Base-by-base conservation (phyloP, 1,140 invertebrate species). In the Cotesia typhae region DNA sequence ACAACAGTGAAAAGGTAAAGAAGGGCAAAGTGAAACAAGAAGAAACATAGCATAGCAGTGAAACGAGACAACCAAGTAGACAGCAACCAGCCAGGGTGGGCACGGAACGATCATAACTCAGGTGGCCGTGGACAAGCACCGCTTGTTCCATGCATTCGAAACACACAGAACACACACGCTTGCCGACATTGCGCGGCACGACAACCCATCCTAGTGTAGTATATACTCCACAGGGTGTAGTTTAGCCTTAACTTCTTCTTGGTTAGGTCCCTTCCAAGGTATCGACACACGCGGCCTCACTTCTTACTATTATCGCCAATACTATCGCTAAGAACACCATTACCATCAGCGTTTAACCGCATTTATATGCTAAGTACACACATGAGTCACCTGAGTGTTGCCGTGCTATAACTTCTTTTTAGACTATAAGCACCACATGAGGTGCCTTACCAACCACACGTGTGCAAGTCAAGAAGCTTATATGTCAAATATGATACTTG, bases 41-140 rank as follows among this genome's bases (percentile, higher is more conserved):
- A 76, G 64, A 53, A 47, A 57, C 72, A 76, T 52, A 77, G 63
- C 41, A 71, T 60, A 60, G 73, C 73, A 57, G 70, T 37, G 71
- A 59, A 69, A 61, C 64, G 59, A 67, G 59, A 67, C 36, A 72
- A 67, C 70, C 67, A 75, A 67, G 72, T 76, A 76, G 73, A 36
- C 80, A 79, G 81, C 57, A 59, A 59, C 14, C 57, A 59, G 57
- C 57, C 57, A 59, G 57, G 82, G 81, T 82, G 81, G 81, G 80
- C 82, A 81, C 71, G 75, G 73, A 80, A 72, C 78, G 79, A 83
- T 83, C 81, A 83, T 85, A 85, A 84, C 79, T 85, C 82, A 83
- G 80, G 78, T 81, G 79, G 77, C 76, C 76, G 80, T 77, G 77
- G 80, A 83, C 80, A 83, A 80, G 79, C 80, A 81, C 77, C 79